Percentiles rank a stretch among this genome's conserved stretches.
These are phyloP conservation scores for Asarcornis scutulata DNA, from an alignment of 2,113 vertebrate genomes.

Conservation along the genomic window DNA sequence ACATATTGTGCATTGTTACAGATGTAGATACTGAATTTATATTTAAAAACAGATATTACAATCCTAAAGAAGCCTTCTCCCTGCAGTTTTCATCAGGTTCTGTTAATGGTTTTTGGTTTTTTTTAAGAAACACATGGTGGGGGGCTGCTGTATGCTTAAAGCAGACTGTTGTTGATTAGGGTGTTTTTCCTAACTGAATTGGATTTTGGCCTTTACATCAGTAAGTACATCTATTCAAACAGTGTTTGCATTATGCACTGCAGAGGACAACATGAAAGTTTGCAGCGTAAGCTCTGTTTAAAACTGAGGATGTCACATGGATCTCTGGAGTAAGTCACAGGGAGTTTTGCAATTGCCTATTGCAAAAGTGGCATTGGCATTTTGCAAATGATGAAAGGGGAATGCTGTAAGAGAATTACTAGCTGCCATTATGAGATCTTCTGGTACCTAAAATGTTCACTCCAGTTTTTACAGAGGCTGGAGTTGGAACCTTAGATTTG, in stretches of 20 bases:
- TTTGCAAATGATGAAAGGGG: background rate
- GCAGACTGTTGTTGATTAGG: background rate
- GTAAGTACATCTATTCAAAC: background rate
- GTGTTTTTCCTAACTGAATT: background rate
- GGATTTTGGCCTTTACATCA: background rate
- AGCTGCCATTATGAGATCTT: background rate
- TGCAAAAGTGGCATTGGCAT: background rate
- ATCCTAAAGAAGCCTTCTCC: fast-evolving
- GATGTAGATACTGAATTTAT: background rate
- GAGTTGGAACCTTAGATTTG: background rate
- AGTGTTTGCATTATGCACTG: background rate
- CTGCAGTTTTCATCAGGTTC: background rate
- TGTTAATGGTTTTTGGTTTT: background rate
- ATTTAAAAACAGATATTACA: background rate
- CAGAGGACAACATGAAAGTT: background rate
- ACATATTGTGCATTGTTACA: background rate
- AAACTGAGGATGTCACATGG: background rate
- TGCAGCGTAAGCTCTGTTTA: background rate
- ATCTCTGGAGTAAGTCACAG: background rate
- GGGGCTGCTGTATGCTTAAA: background rate
- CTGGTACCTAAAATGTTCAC: background rate
- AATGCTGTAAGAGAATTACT: background rate
- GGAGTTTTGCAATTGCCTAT: background rate
- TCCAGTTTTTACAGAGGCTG: background rate
- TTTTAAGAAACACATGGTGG: background rate